Base-by-base conservation (phyloP, 2,797 vertebrate species). In the Schizopygopsis pylzovi region DNA sequence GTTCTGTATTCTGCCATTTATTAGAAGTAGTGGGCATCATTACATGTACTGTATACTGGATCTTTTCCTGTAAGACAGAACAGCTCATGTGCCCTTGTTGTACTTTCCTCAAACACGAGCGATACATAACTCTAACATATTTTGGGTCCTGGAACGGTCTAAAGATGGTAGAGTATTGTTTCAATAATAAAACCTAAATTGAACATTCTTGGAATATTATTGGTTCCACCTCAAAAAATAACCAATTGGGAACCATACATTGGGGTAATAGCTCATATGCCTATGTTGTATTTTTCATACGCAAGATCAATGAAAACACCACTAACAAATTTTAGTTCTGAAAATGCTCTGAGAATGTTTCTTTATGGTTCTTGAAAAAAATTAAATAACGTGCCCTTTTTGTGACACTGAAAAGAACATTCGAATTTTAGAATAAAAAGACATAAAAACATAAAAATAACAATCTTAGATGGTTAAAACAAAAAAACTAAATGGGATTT, bases 51-150 rank as follows among this genome's bases (percentile, higher is more conserved):
- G 41, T 41, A 25, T 43, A 52, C 11, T 28, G 5, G 15, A 37
- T 77, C 16, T 54, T 9, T 56, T 81, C n/a, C 59, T 63, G 61
- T 28, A 63, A 63, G 45, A 67, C 61, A 61, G 54, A 80, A 70
- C 52, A 59, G 59, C 39, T 47, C 8, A 37, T 43, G 20, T 49
- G 20, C 41, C 28, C 41, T 70, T 78, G 5, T 15, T 33, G 11
- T n/a, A 54, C 43, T 56, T 25, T 63, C n/a, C n/a, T n/a, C n/a
- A n/a, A n/a, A n/a, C n/a, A n/a, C n/a, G n/a, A n/a, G n/a, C n/a
- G n/a, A n/a, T n/a, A n/a, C n/a, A n/a, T n/a, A n/a, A n/a, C n/a
- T n/a, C 33, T 22, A 75, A 75, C 72, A 49, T 16, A 15, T 28
- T 73, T 9, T 25, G 39, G 10, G 11, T 73, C 43, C 70, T 1